Conservation (phyloP, 2,888 invertebrate genomes). For the Spilosoma lubricipeda region DNA sequence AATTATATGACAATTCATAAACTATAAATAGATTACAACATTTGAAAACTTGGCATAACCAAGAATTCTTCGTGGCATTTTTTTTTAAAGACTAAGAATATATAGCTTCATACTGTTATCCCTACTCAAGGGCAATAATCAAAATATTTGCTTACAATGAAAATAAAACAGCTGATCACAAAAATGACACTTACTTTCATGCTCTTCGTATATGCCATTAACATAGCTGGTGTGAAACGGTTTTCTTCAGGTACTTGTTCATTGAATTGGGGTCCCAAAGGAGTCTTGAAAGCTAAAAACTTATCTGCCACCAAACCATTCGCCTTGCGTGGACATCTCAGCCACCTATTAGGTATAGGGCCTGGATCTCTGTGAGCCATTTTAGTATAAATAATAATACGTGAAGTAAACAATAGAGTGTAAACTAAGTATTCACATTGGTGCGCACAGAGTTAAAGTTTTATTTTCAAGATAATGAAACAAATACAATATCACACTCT, state of each 20-base stretch:
- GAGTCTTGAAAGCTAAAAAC: slow-evolving; percentile 98
- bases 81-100: background rate
- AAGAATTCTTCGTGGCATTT: background rate
- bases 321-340: slow-evolving; percentile 94
- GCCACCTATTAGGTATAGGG: slow-evolving; percentile 94
- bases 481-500: slow-evolving; percentile 23
- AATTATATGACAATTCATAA: slow-evolving; percentile 3
- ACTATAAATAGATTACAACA: slow-evolving; percentile 44
- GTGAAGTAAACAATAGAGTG: slow-evolving; percentile 3
- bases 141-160: background rate
- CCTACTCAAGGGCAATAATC: background rate
- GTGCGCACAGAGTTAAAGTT: slow-evolving; percentile 21
- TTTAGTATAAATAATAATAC: slow-evolving; percentile 30
- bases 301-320: slow-evolving; percentile 90
- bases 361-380: slow-evolving; percentile 82
- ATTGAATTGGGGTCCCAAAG: slow-evolving; percentile 93
- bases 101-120: background rate
- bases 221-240: slow-evolving; percentile 95
- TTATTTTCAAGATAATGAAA: slow-evolving; percentile 33
- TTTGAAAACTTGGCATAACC: slow-evolving; percentile 6
- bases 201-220: slow-evolving; percentile 92
- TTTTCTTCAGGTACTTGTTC: slow-evolving; percentile 93
- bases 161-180: slow-evolving; percentile 18
- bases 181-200: slow-evolving; percentile 87
- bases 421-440: slow-evolving; percentile 38